phyloP scores from a whole-genome alignment of 2,113 vertebrate genomes.

The Hemibagrus wyckioides region DNA sequence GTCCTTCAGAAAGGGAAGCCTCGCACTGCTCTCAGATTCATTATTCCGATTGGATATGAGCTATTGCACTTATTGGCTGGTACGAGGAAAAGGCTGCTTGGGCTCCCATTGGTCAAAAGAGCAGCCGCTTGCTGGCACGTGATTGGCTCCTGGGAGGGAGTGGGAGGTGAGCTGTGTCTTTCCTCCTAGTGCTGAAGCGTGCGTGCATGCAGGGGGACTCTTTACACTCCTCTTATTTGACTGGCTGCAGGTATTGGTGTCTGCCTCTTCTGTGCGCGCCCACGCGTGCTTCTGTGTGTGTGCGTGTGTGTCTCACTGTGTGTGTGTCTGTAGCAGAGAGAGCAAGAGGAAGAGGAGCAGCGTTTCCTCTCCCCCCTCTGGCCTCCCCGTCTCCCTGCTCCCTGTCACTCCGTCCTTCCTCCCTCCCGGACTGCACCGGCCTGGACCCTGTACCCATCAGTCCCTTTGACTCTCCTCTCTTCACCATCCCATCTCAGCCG shows the following conservation, averaged over 20 bases:
- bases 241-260: conserved; percentile 74
- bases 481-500: conserved; percentile 69
- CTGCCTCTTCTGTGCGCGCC: conserved; percentile 57
- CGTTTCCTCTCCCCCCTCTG: conserved; percentile 75
- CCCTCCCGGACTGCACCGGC: conserved; percentile 68
- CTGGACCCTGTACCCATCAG: conserved; percentile 66
- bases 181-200: conserved; percentile 70
- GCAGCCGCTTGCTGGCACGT: conserved; percentile 52
- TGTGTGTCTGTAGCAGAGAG: conserved; percentile 67
- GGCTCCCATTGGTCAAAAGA: conserved; percentile 53
- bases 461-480: conserved; percentile 79
- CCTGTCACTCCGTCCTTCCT: conserved; percentile 75
- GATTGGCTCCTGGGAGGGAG: conserved; percentile 67
- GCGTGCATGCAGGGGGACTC: conserved; percentile 72
- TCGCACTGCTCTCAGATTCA: conserved; percentile 65
- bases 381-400: conserved; percentile 78
- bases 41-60: conserved; percentile 76
- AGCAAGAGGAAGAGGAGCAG: conserved; percentile 63
- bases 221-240: conserved; percentile 73
- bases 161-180: conserved; percentile 67
- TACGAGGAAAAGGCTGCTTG: conserved; percentile 62
- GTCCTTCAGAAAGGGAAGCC: conserved; percentile 66
- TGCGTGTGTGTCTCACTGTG: conserved; percentile 45
- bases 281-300: conserved; percentile 54
- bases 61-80: conserved; percentile 73